Base-by-base conservation (phyloP, 2,888 invertebrate species). In the Clistopyga incitator region DNA sequence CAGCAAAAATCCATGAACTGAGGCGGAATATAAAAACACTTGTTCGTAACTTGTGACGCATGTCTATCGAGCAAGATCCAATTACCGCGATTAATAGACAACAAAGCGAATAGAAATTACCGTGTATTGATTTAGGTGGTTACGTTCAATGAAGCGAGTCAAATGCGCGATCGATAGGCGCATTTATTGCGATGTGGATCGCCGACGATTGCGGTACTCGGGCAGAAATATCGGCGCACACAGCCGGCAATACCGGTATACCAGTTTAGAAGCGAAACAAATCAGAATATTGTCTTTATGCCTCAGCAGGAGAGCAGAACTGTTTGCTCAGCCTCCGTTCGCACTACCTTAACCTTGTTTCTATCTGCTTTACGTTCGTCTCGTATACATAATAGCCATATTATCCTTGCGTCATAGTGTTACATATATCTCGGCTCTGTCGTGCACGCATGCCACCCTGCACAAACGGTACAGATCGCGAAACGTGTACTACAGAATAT, bases 261-360 rank as follows among this genome's bases (percentile, higher is more conserved):
- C 70, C 10, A 64, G 59, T 64, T 11, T 65, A 47, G 20, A 20
- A 20, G 38, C 20, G 59, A 72, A 59, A 56, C 72, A 56, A 56
- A 72, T 52, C 56, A 15, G 20, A 59, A n/a, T 64, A 38, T 47
- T 67, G 67, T 67, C 67, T 42, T 45, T 42, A 45, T 67, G 25
- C 45, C 67, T 3, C 64, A 47, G 38, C 72, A 18, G 67, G 67
- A 67, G 15, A 64, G 34, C 64, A 34, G 29, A 61, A 78, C 20
- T 34, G 70, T 61, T 29, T 67, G 50, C 65, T 74, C 45, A 54
- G 61, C 45, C 59, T 67, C 42, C 52, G 18, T 50, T 64, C 75
- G 20, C 50, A 29, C 74, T 82, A 82, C 78, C 82, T 82, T 78
- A 82, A 82, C 82, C 82, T 82, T 82, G 82, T 78, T 82, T 68